Evolutionary conservation across 2,797 vertebrate genomes (phyloP).

Genomic region (Uromys caudimaculatus): DNA sequence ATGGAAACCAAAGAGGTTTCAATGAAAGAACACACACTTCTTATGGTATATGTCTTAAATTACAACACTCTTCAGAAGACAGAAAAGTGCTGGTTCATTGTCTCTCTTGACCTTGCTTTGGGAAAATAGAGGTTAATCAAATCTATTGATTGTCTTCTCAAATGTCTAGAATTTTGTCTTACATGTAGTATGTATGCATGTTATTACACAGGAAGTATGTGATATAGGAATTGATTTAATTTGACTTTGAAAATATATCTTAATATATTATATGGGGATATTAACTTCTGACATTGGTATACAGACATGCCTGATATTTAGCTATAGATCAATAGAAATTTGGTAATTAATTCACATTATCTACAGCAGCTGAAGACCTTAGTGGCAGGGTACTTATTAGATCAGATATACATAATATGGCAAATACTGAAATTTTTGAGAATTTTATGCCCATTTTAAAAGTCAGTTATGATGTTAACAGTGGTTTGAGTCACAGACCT

Average conservation of each 20-base stretch:
- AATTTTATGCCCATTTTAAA: constrained; percentile 22
- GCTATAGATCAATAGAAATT: neutral
- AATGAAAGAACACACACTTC: neutral
- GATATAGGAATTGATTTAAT: constrained; percentile 36
- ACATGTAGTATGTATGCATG: neutral
- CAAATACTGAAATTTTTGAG: neutral
- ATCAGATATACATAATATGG: neutral
- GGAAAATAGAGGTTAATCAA: neutral
- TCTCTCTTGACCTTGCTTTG: neutral
- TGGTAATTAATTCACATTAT: constrained; percentile 22
- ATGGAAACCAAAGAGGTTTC: neutral
- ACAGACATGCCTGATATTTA: neutral
- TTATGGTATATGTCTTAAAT: neutral
- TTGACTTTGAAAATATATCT: constrained; percentile 34
- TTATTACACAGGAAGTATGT: neutral
- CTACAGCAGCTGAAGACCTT: neutral
- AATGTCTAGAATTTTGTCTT: neutral
- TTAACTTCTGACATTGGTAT: neutral
- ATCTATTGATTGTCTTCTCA: neutral
- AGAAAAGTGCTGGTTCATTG: neutral
- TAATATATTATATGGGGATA: constrained; percentile 1
- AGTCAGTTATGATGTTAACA: neutral
- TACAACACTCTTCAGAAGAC: neutral
- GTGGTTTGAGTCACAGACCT: neutral
- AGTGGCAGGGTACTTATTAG: neutral